A percentile compares a stretch with the other conserved stretches of the same genome.
Evolutionary conservation across 2,113 vertebrate genomes (phyloP).

Genomic region (Bubo blakistoni): DNA sequence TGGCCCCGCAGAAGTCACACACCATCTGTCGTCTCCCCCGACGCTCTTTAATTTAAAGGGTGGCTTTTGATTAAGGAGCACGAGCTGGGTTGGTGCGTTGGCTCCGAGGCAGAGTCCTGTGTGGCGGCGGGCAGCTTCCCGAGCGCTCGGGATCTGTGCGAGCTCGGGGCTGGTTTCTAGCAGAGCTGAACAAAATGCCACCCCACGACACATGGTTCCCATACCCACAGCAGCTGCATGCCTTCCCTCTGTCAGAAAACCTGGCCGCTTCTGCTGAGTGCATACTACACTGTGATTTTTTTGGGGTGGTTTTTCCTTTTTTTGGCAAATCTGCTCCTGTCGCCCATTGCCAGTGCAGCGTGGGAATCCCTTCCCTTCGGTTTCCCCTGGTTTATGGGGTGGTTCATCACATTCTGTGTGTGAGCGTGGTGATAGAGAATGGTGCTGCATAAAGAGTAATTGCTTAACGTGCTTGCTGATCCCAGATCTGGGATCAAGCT

Average conservation of each 20-base stretch:
- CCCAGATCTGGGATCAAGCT: background rate
- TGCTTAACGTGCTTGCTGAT: background rate
- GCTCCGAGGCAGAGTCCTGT: background rate
- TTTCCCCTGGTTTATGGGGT: background rate
- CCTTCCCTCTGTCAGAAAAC: background rate
- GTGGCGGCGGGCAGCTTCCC: fast-evolving
- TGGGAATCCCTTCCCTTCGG: background rate
- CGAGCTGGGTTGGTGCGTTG: fast-evolving
- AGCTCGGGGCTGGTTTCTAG: background rate
- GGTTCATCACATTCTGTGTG: fast-evolving
- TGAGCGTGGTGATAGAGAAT: background rate
- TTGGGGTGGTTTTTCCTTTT: background rate
- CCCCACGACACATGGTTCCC: fast-evolving
- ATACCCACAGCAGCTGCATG: background rate
- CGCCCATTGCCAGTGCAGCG: fast-evolving
- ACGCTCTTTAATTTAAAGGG: background rate
- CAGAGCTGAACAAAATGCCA: background rate
- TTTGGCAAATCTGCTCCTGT: background rate
- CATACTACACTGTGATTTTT: fast-evolving
- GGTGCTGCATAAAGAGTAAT: background rate
- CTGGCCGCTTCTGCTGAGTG: background rate
- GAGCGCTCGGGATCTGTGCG: fast-evolving
- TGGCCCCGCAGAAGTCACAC: background rate
- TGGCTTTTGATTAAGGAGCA: background rate
- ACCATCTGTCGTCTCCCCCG: background rate